Evolutionary conservation across 2,113 vertebrate species (phyloP).

Genomic region (Cephalopterus ornatus): DNA sequence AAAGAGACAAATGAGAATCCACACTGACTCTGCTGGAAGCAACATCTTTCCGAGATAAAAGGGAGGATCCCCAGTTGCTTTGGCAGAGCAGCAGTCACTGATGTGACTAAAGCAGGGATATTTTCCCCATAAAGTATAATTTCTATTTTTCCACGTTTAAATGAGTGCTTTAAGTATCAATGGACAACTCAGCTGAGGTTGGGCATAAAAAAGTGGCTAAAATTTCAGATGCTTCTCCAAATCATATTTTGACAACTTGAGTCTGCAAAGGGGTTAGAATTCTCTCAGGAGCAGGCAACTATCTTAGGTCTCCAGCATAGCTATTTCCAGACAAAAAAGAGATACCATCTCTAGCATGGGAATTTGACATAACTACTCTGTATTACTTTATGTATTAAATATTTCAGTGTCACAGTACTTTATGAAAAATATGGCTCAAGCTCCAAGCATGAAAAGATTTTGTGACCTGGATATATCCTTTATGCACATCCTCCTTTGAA

Average conservation of each 20-base stretch:
- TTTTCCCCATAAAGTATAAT: background rate
- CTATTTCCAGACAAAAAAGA: background rate
- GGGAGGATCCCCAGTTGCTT: background rate
- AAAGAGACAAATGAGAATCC: background rate
- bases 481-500: background rate
- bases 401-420: background rate
- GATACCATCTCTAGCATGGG: background rate
- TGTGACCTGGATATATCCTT: background rate
- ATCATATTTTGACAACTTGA: background rate
- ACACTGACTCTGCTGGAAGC: background rate
- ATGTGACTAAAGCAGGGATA: background rate
- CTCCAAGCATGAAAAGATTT: background rate
- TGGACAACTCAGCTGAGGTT: background rate
- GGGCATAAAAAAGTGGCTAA: background rate
- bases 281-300: background rate
- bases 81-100: background rate
- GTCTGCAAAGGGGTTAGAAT: background rate
- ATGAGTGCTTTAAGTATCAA: background rate
- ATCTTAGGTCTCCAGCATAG: background rate
- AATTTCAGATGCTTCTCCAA: background rate
- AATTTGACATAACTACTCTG: background rate
- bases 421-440: background rate
- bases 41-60: background rate
- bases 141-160: background rate
- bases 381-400: background rate